These are phyloP conservation scores for Acanthosepion esculentum DNA, from an alignment of 2,888 invertebrate species.

Conservation along the genomic window DNA sequence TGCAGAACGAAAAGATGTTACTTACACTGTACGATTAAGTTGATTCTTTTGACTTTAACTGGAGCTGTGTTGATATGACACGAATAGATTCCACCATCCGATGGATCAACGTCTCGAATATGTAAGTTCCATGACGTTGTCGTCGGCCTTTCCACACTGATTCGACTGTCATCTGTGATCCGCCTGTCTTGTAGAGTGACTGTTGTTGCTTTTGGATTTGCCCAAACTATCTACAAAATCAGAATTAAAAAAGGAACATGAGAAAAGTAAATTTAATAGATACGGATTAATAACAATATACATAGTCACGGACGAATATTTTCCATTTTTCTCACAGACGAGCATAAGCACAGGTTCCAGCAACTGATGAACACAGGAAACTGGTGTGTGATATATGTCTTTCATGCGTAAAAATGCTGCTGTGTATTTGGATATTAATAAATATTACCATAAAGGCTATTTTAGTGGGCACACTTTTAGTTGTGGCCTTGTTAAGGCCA, in stretches of 20 bases:
- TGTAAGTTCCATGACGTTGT: constrained; percentile 62
- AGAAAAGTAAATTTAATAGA: too few species aligned
- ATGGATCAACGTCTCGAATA: constrained; percentile 53
- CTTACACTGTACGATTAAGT: constrained; percentile 66
- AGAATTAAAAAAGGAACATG: background rate
- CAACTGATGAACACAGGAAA: too few species aligned
- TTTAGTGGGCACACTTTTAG: too few species aligned
- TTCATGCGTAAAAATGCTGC: too few species aligned
- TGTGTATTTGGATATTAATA: too few species aligned
- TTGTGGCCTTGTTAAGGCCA: too few species aligned
- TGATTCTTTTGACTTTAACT: constrained; percentile 63
- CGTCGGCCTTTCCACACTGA: constrained; percentile 57
- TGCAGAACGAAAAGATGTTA: background rate
- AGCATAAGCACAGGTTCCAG: too few species aligned
- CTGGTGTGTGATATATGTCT: too few species aligned
- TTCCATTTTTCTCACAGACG: too few species aligned
- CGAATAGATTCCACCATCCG: constrained; percentile 57
- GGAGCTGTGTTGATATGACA: constrained; percentile 64
- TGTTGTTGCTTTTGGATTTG: constrained; percentile 53
- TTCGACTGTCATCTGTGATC: constrained; percentile 60
- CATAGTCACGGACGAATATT: background rate
- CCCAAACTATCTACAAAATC: constrained; percentile 54
- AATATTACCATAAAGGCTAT: too few species aligned
- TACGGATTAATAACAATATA: background rate
- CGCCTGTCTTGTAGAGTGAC: constrained; percentile 52